Conservation (phyloP, 2,797 vertebrate genomes). For the Ficedula albicollis region DNA sequence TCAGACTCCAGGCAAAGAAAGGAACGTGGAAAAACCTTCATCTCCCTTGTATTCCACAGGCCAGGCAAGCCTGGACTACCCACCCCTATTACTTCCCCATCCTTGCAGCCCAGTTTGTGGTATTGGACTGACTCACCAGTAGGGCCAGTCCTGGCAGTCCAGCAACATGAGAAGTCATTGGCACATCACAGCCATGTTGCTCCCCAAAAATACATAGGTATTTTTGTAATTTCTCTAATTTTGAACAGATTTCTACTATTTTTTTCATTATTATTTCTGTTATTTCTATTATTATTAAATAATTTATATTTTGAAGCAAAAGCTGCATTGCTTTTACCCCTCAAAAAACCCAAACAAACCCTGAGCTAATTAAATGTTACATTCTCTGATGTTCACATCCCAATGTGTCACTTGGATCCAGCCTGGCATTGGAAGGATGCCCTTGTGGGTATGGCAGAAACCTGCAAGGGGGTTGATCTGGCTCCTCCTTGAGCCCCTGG, state of each 20-base stretch:
- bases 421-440: background rate
- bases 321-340: background rate
- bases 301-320: background rate
- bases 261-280: no score
- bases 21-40: rapidly evolving
- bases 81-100: background rate
- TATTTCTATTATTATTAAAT: no score
- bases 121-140: background rate
- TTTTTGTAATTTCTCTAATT: background rate
- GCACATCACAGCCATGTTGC: rapidly evolving
- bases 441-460: background rate
- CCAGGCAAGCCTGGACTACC: background rate
- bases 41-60: background rate
- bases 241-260: no score
- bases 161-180: background rate
- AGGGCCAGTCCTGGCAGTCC: background rate
- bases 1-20: background rate
- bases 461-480: background rate
- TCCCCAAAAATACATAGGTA: rapidly evolving
- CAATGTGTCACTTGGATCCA: background rate
- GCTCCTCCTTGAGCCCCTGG: background rate
- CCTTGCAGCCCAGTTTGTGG: background rate
- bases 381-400: background rate
- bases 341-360: background rate
- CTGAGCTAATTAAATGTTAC: background rate